Base-by-base conservation (phyloP, 37 sponge, comb jelly and placozoan species). In the Amphimedon queenslandica region DNA sequence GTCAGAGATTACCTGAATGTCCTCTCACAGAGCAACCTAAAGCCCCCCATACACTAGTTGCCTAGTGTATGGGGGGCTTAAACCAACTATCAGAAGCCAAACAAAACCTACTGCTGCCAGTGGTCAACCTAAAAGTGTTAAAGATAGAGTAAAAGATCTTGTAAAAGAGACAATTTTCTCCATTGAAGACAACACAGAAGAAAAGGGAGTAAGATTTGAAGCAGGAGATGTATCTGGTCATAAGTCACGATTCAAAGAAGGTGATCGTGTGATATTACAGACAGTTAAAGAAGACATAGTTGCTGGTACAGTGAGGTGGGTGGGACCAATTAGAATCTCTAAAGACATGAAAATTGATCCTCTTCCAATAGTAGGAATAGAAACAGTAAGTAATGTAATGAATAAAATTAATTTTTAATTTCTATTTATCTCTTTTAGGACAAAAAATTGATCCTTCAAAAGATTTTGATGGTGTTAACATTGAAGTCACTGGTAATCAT, bases 271-370 rank as follows among this genome's bases (percentile, higher is more conserved):
- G 63, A 58, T 33, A 47, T 8, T 74, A 23, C 35, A 72, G 40
- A 58, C 66, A 24, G 72, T 67, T 58, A 55, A 42, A 32, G 74
- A 55, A 0, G 25, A 18, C 2, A 25, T 21, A 28, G 43, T 71
- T 28, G 43, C 57, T 41, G 83, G 83, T n/a, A 32, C 42, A 16
- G 83, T 87, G 35, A 60, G 66, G 40, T 87, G 88, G 88, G 56
- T 57, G 37, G 74, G 74, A 66, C 27, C 41, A 34, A 42, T 27
- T 58, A 58, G 2, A n/a, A 37, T 29, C 31, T 18, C 29, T 33
- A 73, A 73, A 55, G 11, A 55, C 20, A 0, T 13, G 24, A 20
- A 0, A 25, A 3, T 8, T 47, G 13, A 18, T 47, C 13, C 13
- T 13, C 8, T 47, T 18, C 53, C 53, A 18, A 47, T 47, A 18